Evolutionary conservation across 1,140 invertebrate genomes (phyloP), one percentile per base, ranked within the genome.

Genomic region (Zaprionus taronus): DNA sequence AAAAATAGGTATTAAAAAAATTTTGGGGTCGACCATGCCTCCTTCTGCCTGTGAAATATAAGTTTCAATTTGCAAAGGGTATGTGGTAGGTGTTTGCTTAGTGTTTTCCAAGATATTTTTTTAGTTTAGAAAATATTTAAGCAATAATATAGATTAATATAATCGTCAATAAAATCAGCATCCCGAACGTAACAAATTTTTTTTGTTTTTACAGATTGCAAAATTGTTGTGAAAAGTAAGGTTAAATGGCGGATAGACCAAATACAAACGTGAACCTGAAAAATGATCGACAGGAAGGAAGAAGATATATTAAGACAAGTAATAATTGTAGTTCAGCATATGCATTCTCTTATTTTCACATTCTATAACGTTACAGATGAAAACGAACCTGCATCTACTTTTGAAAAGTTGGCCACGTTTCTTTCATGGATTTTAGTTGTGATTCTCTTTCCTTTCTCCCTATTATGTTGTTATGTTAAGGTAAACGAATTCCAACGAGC

Each of bases 381-480:
- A 57, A 31, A 41, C 4, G 11, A 74, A 2, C 26, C 62, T 4
- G 15, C 24, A 1, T 14, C 77, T 0, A 3, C 15, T 0, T 73
- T 79, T 22, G 98, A 98, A 91, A 94, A 96, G 73, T 93, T 97
- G n/a, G 95, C 97, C 2, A 96, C 95, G 4, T 91, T 95, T 15
- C 93, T 97, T 36, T 98, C 97, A 14, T 94, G 96, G 69, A 70
- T 97, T 14, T 89, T 98, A 4, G 93, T 97, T 51, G 94, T 97
- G 65, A 82, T 97, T 12, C 97, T 96, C 1, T 94, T 98, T 65
- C 97, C 97, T 2, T 95, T 98, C 83, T 97, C 96, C 7, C 91
- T 97, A 22, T 97, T 96, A 91, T 94, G 96, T 91, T 96, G 96
- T 82, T 96, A 97, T 81, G 96, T 97, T 94, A 41, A 67, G 0